Base-by-base conservation (phyloP, 2,888 invertebrate species). In the Gisinianus flammeolus region DNA sequence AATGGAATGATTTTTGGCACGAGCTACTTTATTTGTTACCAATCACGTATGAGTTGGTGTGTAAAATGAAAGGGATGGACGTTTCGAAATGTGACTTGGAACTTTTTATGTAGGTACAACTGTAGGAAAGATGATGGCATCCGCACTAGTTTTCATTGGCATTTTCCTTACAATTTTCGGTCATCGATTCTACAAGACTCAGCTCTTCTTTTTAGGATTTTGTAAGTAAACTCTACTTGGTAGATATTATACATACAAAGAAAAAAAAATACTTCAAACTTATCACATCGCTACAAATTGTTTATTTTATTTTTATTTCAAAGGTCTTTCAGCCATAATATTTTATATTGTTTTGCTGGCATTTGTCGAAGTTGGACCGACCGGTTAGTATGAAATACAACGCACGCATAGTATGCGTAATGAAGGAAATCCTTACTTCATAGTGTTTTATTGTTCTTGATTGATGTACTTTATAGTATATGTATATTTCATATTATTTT, bases 81-180 rank as follows among this genome's bases (percentile, higher is more conserved):
- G n/a, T n/a, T n/a, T n/a, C n/a, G n/a, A n/a, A n/a, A n/a, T n/a
- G n/a, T n/a, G n/a, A n/a, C n/a, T n/a, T n/a, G n/a, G n/a, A n/a
- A 8, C n/a, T 62, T 30, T 12, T 58, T 54, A 22, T 28, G 6
- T 30, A 75, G 52, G 33, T 26, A 88, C 89, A 77, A 85, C 86
- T 1, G 86, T 89, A 66, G 88, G 90, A 64, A 88, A 89, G 85
- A 78, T 90, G 12, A 85, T 90, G 8, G 90, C 90, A 83, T 90
- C 89, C 0, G 79, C 88, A 0, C 85, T 90, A 31, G 85, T 92
- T 22, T 89, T 92, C 83, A 80, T 91, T 64, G 93, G 93, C 16
- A 66, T 91, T 2, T 89, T 92, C 82, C 85, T 91, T 0, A 90
- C 91, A 80, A 90, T 90, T 85, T 87, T 89, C 75, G 93, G 93